Percentiles rank a stretch among this genome's conserved stretches.
Evolutionary conservation across 2,113 vertebrate species (phyloP).

Genomic region (Helogale parvula): DNA sequence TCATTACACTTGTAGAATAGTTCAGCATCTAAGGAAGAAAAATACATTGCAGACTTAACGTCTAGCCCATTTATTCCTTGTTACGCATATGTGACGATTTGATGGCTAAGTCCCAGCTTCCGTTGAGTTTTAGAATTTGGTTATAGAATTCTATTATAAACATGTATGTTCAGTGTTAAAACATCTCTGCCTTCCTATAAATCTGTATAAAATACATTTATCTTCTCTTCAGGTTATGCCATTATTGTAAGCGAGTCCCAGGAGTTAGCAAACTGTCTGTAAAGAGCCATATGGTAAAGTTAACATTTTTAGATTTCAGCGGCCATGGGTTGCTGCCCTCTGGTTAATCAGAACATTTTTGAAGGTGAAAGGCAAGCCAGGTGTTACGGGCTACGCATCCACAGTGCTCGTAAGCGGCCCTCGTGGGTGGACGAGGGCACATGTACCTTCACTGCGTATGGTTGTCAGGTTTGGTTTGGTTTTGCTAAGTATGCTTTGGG

Average conservation of each 20-base stretch:
- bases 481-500: slow-evolving; percentile 14
- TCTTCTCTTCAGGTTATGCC: neutral
- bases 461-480: slow-evolving; percentile 30
- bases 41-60: neutral
- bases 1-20: neutral
- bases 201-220: neutral
- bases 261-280: neutral
- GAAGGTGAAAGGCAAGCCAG: neutral
- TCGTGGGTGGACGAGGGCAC: neutral
- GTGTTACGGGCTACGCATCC: neutral
- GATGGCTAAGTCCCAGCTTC: slow-evolving; percentile 19
- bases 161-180: neutral
- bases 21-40: neutral
- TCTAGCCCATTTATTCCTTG: neutral
- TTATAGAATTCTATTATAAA: slow-evolving; percentile 29
- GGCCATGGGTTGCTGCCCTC: neutral
- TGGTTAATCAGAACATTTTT: slow-evolving; percentile 4
- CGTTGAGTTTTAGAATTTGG: slow-evolving; percentile 37
- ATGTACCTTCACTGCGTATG: neutral
- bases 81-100: neutral
- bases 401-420: neutral
- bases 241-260: neutral
- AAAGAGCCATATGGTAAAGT: neutral
- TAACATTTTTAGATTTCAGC: neutral
- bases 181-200: neutral